A percentile compares a stretch with the other conserved stretches of the same genome.
phyloP scores from a whole-genome alignment of 2,888 invertebrate species.

The Zeuzera pyrina region DNA sequence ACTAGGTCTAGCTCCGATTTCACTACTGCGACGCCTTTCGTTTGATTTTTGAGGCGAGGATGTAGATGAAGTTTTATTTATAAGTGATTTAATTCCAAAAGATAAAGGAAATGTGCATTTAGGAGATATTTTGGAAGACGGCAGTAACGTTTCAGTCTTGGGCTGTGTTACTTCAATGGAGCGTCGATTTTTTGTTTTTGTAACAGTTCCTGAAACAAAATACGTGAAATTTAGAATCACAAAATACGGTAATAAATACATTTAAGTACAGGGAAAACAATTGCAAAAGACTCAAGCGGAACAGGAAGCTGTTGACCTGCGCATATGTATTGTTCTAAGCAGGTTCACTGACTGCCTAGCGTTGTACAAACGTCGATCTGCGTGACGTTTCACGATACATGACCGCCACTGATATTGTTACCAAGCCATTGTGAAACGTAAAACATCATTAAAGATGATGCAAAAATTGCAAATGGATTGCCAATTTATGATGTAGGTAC shows the following conservation, averaged over 20 bases:
- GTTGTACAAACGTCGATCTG: constrained; percentile 35
- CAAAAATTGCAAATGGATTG: too few species aligned
- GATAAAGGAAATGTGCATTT: constrained; percentile 52
- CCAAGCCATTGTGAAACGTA: constrained; percentile 12
- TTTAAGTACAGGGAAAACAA: constrained; percentile 7
- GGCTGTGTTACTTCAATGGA: constrained; percentile 48
- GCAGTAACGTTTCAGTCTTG: constrained; percentile 62
- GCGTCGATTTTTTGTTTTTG: constrained; percentile 51
- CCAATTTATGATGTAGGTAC: too few species aligned
- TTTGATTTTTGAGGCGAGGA: constrained; percentile 33
- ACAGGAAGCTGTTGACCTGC: constrained; percentile 47
- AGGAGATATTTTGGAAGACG: constrained; percentile 64
- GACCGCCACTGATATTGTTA: constrained; percentile 40
- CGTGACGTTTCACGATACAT: constrained; percentile 44
- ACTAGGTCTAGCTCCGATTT: constrained; percentile 48
- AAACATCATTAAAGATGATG: too few species aligned
- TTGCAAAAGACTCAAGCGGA: constrained; percentile 27
- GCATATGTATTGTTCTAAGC: constrained; percentile 46
- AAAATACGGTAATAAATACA: constrained; percentile 1
- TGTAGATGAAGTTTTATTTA: constrained; percentile 37
- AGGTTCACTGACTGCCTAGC: constrained; percentile 51
- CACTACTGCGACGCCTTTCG: constrained; percentile 51
- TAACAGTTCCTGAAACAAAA: constrained; percentile 56
- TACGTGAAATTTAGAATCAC: too few species aligned
- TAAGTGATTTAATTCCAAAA: constrained; percentile 46